Evolutionary conservation across 64 coral and sea anemone genomes (phyloP), one percentile per base, ranked within the genome.

Genomic region (Actinia tenebrosa): DNA sequence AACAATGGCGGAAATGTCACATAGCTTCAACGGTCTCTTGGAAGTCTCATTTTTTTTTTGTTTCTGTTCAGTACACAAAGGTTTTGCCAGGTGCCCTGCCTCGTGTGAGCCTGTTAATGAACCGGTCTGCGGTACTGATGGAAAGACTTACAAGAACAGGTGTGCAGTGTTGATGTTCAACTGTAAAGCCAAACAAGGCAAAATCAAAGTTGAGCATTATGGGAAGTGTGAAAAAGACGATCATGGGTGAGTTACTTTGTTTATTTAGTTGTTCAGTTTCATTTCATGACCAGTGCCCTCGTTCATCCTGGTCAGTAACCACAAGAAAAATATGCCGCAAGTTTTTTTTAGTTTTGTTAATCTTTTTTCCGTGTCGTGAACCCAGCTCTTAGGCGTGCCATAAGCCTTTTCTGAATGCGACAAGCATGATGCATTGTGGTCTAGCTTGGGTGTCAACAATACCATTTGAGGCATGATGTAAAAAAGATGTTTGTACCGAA

Each of bases 121-220:
- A 25, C 83, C 89, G 54, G 71, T 91, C 18, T 91, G 89, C 53
- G 89, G 71, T 13, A 91, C 23, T 80, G 78, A 91, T 45, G 71
- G 83, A 16, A 37, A 47, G 62, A 91, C 89, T 9, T 86, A 91
- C 72, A 78, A 86, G 23, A 91, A 75, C 72, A 19, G 10, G 20
- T 91, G 89, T 9, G 16, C 44, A 42, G 13, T 91, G 53, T 16
- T 17, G 10, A 50, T 60, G 9, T 19, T 79, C 2, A 91, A 86
- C 71, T 91, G 89, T 17, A 61, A 62, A 53, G 22, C 25, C 30
- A 66, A 47, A 64, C 77, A 68, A 7, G 69, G 44, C 10, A 77
- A 56, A 56, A 44, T 91, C 4, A 56, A 52, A 46, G 84, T 27
- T 4, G 47, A 86, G 75, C 71, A 91, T 46, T 80, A 86, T 86